Evolutionary conservation across 2,888 invertebrate species (phyloP).

Genomic region (Pocota personata): DNA sequence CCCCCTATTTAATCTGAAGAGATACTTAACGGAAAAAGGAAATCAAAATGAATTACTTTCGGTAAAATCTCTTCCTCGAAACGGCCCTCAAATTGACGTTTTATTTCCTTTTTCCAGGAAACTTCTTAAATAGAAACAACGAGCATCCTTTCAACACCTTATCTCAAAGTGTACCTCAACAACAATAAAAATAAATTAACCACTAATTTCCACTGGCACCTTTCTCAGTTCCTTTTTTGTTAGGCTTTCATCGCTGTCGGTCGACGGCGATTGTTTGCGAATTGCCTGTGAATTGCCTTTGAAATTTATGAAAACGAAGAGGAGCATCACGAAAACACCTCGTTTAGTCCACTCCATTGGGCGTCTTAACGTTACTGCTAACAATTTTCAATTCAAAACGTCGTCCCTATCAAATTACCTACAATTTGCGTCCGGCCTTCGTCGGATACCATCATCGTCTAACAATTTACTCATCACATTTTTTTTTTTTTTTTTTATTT

Average conservation of each 20-base stretch:
- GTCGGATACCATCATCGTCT: neutral
- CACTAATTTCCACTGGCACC: conserved; percentile 42
- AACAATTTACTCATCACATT: neutral
- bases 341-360: conserved; percentile 4
- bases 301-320: conserved; percentile 44
- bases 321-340: neutral
- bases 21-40: conserved; percentile 16
- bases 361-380: neutral
- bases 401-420: conserved; percentile 33
- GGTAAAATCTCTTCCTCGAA: neutral
- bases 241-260: neutral
- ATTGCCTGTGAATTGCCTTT: conserved; percentile 18
- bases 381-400: conserved; percentile 50
- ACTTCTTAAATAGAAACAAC: conserved; percentile 34
- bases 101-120: conserved; percentile 25
- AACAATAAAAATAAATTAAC: conserved; percentile 65
- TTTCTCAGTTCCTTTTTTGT: conserved; percentile 11
- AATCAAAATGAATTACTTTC: conserved; percentile 46
- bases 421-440: conserved; percentile 28
- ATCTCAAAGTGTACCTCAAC: conserved; percentile 24
- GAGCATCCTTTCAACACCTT: conserved; percentile 28
- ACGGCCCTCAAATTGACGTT: conserved; percentile 23
- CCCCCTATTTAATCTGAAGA: conserved; percentile 29
- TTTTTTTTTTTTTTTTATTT: conserved; percentile 5
- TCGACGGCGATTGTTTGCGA: conserved; percentile 5